A percentile compares a stretch with the other conserved stretches of the same genome.
Conservation (phyloP, 2,113 vertebrate genomes). For the Herpetotheres cachinnans region DNA sequence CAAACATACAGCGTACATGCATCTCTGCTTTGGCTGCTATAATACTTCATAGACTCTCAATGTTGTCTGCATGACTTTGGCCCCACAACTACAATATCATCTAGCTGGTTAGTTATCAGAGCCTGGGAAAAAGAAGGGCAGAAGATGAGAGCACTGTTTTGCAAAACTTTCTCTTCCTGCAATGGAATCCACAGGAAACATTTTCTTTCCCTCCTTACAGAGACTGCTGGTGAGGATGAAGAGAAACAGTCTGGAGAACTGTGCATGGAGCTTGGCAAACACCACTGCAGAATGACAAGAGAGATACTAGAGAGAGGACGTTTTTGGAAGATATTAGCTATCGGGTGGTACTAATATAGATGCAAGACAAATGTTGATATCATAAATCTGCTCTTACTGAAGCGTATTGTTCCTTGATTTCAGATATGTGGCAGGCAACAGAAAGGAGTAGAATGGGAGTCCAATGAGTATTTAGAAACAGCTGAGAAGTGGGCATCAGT, state of each 20-base stretch:
- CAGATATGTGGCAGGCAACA: not conserved
- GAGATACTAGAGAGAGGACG: not conserved
- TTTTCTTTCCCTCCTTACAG: not conserved
- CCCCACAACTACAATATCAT: not conserved
- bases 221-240: not conserved
- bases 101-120: not conserved
- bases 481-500: not conserved
- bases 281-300: not conserved
- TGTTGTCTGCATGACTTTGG: not conserved
- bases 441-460: not conserved
- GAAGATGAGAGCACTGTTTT: not conserved
- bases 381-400: not conserved
- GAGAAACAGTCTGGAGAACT: not conserved
- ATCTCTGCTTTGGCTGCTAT: not conserved
- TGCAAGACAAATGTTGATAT: not conserved
- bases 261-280: not conserved
- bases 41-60: not conserved
- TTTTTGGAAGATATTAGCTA: not conserved
- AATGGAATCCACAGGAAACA: not conserved
- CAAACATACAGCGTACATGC: not conserved
- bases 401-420: not conserved
- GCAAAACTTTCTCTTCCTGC: not conserved
- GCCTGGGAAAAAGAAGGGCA: not conserved
- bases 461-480: not conserved
- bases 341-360: not conserved